Evolutionary conservation across 2,113 vertebrate genomes (phyloP).

Genomic region (Lichenostomus cassidix): DNA sequence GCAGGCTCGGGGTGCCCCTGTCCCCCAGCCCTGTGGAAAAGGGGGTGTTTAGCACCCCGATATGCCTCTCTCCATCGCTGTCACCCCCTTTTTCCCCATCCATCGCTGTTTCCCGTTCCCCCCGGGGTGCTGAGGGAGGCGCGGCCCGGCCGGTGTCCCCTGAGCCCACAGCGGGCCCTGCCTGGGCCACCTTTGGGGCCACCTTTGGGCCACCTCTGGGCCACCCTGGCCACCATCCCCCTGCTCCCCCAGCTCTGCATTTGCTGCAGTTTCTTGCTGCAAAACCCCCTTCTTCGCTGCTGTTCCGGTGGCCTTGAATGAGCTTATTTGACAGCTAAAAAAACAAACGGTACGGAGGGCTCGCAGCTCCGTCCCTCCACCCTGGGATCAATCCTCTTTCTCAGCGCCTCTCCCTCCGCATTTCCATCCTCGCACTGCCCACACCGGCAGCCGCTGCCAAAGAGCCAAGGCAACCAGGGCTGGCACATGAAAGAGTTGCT

Average conservation of each 20-base stretch:
- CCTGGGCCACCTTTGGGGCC: background rate
- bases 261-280: conserved; percentile 41
- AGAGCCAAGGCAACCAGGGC: conserved; percentile 60
- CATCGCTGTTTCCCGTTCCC: background rate
- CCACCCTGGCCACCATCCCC: background rate
- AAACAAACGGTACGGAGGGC: conserved; percentile 8
- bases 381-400: background rate
- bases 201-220: background rate
- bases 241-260: background rate
- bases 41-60: background rate
- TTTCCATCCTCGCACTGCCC: conserved; percentile 61
- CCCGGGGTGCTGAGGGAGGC: background rate
- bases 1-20: background rate
- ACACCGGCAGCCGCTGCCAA: conserved; percentile 42
- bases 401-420: conserved; percentile 15
- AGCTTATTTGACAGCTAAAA: conserved; percentile 49
- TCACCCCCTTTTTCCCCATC: rapidly evolving
- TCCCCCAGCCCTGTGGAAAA: background rate
- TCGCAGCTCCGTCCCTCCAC: conserved; percentile 22
- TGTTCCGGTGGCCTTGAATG: conserved; percentile 33
- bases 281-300: background rate
- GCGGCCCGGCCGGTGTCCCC: background rate
- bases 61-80: background rate
- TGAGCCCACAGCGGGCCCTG: background rate
- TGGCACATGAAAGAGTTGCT: conserved; percentile 67